Evolutionary conservation across 2,888 invertebrate species (phyloP).

Genomic region (Yponomeuta sedellus): DNA sequence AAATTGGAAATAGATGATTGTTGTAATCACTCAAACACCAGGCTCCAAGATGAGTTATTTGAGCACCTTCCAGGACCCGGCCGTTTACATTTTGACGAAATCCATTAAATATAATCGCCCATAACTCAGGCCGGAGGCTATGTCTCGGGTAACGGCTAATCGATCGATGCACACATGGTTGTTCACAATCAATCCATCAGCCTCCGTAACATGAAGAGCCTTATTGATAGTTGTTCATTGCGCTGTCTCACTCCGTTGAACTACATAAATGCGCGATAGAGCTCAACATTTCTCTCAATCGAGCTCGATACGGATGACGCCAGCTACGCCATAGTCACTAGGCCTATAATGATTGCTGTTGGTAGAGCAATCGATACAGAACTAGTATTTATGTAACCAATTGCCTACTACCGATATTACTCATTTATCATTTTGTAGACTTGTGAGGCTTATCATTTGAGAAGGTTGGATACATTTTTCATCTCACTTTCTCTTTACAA

Average conservation of each 20-base stretch:
- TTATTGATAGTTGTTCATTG: background rate
- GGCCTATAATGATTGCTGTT: background rate
- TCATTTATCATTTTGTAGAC: slow-evolving; percentile 74
- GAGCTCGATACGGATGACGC: too few species aligned
- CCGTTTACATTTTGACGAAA: slow-evolving; percentile 56
- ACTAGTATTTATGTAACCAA: background rate
- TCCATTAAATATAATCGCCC: slow-evolving; percentile 70
- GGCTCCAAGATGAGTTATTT: background rate
- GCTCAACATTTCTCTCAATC: too few species aligned
- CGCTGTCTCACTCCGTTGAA: too few species aligned
- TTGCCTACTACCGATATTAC: slow-evolving; percentile 61
- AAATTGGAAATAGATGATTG: background rate
- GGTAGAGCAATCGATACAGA: too few species aligned
- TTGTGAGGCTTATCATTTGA: slow-evolving; percentile 45
- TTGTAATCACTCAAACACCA: background rate
- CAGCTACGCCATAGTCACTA: too few species aligned
- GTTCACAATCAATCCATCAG: slow-evolving; percentile 75
- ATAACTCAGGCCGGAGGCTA: slow-evolving; percentile 53
- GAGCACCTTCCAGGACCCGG: background rate
- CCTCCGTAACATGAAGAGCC: slow-evolving; percentile 37
- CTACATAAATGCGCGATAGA: too few species aligned
- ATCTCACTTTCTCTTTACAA: background rate
- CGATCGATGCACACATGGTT: slow-evolving; percentile 63
- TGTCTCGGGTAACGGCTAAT: slow-evolving; percentile 61
- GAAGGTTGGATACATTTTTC: background rate